These are phyloP conservation scores for Nothoprocta perdicaria DNA, from an alignment of 2,113 vertebrate species.

Conservation along the genomic window DNA sequence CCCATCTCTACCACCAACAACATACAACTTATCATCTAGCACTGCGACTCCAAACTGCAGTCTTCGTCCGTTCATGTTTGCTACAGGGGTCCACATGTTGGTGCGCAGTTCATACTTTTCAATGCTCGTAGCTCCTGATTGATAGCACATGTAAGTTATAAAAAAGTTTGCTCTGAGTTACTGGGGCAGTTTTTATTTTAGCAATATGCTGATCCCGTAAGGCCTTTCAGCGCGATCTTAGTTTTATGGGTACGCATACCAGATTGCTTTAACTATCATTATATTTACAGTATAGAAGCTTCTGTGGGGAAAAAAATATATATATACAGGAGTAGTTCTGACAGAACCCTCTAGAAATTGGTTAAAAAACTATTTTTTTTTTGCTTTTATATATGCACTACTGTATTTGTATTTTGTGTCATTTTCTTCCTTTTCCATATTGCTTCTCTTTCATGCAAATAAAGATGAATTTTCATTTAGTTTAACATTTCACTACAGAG, in stretches of 20 bases:
- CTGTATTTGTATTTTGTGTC: neutral
- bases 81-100: conserved; percentile 94
- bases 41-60: conserved; percentile 96
- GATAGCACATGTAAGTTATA: neutral
- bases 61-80: conserved; percentile 95
- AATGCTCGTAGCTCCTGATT: conserved; percentile 93
- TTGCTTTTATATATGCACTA: neutral
- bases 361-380: neutral
- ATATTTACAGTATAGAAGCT: neutral
- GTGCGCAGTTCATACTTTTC: conserved; percentile 96
- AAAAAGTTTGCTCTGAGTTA: neutral
- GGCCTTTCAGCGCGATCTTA: neutral
- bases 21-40: conserved; percentile 91
- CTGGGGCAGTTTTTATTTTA: neutral
- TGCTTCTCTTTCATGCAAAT: neutral
- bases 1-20: conserved; percentile 95
- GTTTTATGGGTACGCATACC: neutral
- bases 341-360: neutral
- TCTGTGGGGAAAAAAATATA: neutral
- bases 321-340: neutral
- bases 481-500: neutral
- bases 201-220: neutral
- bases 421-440: neutral
- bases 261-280: neutral
- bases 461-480: neutral